Percentiles rank a stretch among this genome's conserved stretches.
Evolutionary conservation across 2,888 invertebrate species (phyloP).

Genomic region (Reticulitermes lucifugus): DNA sequence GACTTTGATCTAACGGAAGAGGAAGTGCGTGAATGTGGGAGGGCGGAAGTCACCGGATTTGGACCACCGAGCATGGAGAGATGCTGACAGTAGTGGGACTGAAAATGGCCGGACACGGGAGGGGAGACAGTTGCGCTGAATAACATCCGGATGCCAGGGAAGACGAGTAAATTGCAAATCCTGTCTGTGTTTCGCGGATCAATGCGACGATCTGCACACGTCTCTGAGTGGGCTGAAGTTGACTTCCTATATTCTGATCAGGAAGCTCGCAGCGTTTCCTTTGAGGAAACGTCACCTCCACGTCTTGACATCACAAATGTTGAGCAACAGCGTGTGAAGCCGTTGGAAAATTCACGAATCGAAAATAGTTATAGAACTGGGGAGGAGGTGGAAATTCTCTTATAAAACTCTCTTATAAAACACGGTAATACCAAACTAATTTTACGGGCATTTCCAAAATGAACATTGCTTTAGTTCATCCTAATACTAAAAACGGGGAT

Average conservation of each 20-base stretch:
- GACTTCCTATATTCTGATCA: neutral
- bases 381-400: neutral
- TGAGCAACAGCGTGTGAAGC: neutral
- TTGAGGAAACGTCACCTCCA: neutral
- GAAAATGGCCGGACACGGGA: neutral
- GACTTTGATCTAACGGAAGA: constrained; percentile 16
- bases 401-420: neutral
- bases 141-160: neutral
- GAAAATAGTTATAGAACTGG: neutral
- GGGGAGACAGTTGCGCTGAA: neutral
- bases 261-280: too few species aligned
- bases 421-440: too few species aligned
- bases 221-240: neutral
- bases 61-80: constrained; percentile 38
- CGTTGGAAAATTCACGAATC: neutral
- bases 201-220: neutral
- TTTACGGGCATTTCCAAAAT: too few species aligned
- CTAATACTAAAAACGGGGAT: too few species aligned
- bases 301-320: neutral
- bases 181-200: neutral
- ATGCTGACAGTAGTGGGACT: neutral
- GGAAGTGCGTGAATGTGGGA: constrained; percentile 24
- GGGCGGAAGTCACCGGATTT: constrained; percentile 37
- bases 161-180: neutral
- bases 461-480: too few species aligned